Conservation (phyloP, 2,113 vertebrate genomes). For the Ellobius talpinus region DNA sequence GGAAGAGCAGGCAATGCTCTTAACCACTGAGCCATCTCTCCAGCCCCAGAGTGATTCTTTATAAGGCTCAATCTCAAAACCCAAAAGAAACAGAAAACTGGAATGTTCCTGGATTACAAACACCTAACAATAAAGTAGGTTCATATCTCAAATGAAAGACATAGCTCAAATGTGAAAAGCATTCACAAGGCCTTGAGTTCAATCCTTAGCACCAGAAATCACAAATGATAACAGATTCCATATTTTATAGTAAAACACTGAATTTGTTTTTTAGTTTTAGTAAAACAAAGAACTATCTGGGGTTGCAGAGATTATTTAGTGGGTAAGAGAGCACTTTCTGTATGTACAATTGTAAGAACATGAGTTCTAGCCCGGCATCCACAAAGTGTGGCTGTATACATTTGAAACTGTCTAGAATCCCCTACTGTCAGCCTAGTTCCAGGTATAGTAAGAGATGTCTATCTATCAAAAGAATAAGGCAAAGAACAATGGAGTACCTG, state of each 20-base stretch:
- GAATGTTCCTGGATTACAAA: conserved; percentile 51
- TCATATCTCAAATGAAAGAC: not conserved
- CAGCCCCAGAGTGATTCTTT: no score
- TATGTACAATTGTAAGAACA: not conserved
- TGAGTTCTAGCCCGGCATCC: not conserved
- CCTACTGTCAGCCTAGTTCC: not conserved
- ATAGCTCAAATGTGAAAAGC: not conserved
- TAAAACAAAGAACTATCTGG: not conserved
- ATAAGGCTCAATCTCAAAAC: conserved; percentile 55
- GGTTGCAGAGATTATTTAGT: not conserved
- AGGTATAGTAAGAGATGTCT: not conserved
- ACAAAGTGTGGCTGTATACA: not conserved
- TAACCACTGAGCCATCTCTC: no score
- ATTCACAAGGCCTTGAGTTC: not conserved
- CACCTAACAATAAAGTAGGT: conserved; percentile 30
- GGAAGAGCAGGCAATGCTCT: no score
- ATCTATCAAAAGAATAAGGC: not conserved
- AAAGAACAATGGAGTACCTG: not conserved
- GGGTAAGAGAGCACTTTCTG: no score
- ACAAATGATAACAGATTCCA: conserved; percentile 53
- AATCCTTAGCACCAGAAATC: not conserved
- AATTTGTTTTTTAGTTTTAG: not conserved
- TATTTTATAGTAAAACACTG: conserved; percentile 48
- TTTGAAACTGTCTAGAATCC: not conserved
- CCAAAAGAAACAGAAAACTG: conserved; percentile 60